These are phyloP conservation scores for Coregonus ussuriensis DNA, from an alignment of 2,797 vertebrate genomes.

Conservation along the genomic window DNA sequence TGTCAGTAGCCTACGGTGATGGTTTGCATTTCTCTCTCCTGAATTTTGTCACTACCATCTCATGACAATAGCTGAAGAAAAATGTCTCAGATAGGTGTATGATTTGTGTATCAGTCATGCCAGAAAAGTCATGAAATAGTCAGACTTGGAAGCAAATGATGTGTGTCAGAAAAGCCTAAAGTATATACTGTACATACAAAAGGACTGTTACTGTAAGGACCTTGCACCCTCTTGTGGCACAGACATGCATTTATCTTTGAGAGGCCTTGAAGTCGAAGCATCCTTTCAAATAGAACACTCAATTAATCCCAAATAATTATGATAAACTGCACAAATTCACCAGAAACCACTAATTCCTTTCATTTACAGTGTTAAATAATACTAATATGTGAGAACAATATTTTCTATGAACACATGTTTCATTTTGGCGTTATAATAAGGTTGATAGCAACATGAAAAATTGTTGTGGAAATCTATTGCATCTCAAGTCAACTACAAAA, in stretches of 20 bases:
- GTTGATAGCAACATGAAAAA: too few species aligned
- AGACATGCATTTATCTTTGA: not conserved
- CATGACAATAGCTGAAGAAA: not conserved
- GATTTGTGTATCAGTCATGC: too few species aligned
- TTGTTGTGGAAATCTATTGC: too few species aligned
- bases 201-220: not conserved
- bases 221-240: not conserved
- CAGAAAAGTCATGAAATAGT: not conserved
- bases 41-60: not conserved
- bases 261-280: slow-evolving; percentile 18
- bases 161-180: not conserved
- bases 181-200: too few species aligned
- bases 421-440: too few species aligned
- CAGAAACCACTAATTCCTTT: too few species aligned
- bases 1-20: not conserved
- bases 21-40: not conserved
- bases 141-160: not conserved
- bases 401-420: too few species aligned
- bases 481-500: too few species aligned
- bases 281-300: not conserved
- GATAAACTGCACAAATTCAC: too few species aligned
- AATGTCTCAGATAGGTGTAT: not conserved
- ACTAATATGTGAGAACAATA: too few species aligned
- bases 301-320: too few species aligned
- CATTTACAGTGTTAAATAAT: too few species aligned